Evolutionary conservation across 2,113 vertebrate genomes (phyloP), one percentile per base, ranked within the genome.

Genomic region (Ovibos moschatus): DNA sequence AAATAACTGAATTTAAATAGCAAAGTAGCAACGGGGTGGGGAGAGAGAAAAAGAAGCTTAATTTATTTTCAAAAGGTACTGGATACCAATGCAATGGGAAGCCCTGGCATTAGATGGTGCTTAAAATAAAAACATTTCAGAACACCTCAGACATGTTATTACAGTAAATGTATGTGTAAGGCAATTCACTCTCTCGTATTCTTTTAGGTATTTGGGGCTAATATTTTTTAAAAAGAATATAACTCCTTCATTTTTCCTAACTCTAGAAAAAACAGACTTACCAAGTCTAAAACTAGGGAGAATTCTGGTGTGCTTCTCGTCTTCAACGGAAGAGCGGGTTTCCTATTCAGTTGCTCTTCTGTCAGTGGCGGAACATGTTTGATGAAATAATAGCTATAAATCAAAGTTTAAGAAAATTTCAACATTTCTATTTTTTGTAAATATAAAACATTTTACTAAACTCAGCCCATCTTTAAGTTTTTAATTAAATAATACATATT

Each of bases 231-330:
- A 91, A 81, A 83, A 33, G 10, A 94, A 86, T 88, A 92, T 94
- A 92, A 94, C 84, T 36, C 8, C 50, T 95, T 95, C 55, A 78
- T 50, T 50, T 67, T 50, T 9, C 57, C n/a, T 84, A 21, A 2
- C 27, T 64, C 79, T 81, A 79, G 58, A 76, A 36, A 50, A 87
- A 79, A 95, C 55, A 25, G 45, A 98, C 98, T 99, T 95, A 99
- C 99, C 99, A 99, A 98, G 98, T 99, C 99, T 97, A 99, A 99
- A 98, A 99, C 99, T 98, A 99, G 98, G 85, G 99, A 99, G 98
- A 99, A 99, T 91, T 99, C 99, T 16, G 99, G 99, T 95, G 99
- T 99, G 99, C 99, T 99, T 99, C 99, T 99, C 13, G 99, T 99
- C 99, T 99, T 99, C 97, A 99, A 97, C 3, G 99, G 99, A 94